Evolutionary conservation across 2,113 vertebrate species (phyloP).

Genomic region (Enhydra lutris): DNA sequence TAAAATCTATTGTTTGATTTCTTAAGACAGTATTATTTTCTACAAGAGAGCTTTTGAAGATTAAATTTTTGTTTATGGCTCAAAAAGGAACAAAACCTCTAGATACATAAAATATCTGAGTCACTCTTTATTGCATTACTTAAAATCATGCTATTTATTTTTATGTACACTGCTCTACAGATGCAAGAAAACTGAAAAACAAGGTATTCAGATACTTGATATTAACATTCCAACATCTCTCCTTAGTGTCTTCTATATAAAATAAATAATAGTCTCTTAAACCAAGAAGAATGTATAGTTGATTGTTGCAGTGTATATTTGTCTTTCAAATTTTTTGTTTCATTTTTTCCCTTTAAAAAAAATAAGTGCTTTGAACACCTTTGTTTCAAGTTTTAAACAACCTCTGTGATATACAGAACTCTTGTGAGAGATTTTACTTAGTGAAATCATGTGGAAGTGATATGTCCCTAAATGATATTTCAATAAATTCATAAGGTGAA

Average conservation of each 20-base stretch:
- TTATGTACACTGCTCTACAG: background rate
- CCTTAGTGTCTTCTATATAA: background rate
- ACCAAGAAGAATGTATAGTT: background rate
- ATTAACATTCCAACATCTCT: background rate
- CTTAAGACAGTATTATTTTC: background rate
- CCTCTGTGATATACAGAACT: background rate
- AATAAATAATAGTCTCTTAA: background rate
- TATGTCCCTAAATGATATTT: background rate
- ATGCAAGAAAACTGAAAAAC: background rate
- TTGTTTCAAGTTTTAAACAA: background rate
- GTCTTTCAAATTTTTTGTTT: background rate
- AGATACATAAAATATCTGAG: background rate
- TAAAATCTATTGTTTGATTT: background rate
- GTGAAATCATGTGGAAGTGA: background rate
- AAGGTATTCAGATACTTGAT: background rate
- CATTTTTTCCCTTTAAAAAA: background rate
- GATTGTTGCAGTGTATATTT: background rate
- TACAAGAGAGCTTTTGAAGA: background rate
- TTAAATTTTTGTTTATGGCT: background rate
- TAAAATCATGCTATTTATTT: background rate
- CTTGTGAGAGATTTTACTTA: background rate
- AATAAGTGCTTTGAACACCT: background rate
- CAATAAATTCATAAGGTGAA: background rate
- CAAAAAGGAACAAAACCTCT: background rate
- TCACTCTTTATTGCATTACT: background rate